Evolutionary conservation across 2,113 vertebrate genomes (phyloP).

Genomic region (Solea senegalensis): DNA sequence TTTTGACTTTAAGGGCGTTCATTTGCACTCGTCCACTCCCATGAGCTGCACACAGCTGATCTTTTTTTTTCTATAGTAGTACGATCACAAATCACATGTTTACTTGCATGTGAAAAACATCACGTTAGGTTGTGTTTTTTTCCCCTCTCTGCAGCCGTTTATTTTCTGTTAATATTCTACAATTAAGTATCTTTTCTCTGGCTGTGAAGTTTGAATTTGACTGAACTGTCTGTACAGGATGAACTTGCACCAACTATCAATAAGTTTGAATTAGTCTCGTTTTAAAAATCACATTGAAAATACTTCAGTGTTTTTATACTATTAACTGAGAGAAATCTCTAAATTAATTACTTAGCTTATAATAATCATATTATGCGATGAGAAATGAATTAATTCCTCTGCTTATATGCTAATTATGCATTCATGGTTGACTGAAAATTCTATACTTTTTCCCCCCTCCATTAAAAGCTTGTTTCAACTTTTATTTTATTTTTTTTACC

Average conservation of each 20-base stretch:
- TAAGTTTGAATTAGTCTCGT: background rate
- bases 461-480: slow-evolving; percentile 11
- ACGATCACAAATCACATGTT: slow-evolving; percentile 6
- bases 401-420: slow-evolving; percentile 1
- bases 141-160: no score
- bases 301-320: background rate
- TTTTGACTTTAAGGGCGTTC: slow-evolving; percentile 42
- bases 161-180: background rate
- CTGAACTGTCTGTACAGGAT: background rate
- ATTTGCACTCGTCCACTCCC: slow-evolving; percentile 49
- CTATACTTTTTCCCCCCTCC: background rate
- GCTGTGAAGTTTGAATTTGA: background rate
- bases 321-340: background rate
- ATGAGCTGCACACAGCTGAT: slow-evolving; percentile 43
- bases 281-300: background rate
- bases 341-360: slow-evolving; percentile 14
- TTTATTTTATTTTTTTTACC: background rate
- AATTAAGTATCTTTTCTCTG: background rate
- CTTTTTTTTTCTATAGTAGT: slow-evolving; percentile 38
- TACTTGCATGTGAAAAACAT: background rate
- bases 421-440: slow-evolving; percentile 5
- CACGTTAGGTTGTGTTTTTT: background rate
- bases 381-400: slow-evolving; percentile 10
- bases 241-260: background rate
- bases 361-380: background rate